Conservation (phyloP, 2,797 vertebrate species). For the Pseudochirops cupreus region DNA sequence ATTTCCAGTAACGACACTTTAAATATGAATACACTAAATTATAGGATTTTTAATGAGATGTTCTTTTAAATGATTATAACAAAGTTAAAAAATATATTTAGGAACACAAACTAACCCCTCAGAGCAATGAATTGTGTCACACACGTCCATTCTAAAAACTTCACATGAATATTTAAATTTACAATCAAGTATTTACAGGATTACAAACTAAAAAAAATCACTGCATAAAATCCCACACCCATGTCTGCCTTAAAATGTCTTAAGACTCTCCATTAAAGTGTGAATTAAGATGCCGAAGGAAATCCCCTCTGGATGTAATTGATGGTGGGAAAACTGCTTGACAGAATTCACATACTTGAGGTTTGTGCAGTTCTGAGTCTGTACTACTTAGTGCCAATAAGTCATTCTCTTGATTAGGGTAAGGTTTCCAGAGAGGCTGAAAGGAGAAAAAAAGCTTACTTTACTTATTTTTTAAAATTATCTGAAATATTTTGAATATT, state of each 20-base stretch:
- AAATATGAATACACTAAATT: slow-evolving; percentile 74
- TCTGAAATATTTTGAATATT: slow-evolving; percentile 52
- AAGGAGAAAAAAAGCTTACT: slow-evolving; percentile 80
- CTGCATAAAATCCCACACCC: slow-evolving; percentile 54
- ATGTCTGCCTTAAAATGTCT: slow-evolving; percentile 81
- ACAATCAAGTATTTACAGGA: slow-evolving; percentile 75
- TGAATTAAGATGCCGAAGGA: slow-evolving; percentile 97
- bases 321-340: slow-evolving; percentile 93
- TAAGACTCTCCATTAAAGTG: slow-evolving; percentile 93
- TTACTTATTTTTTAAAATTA: slow-evolving; percentile 75
- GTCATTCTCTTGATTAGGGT: slow-evolving; percentile 86
- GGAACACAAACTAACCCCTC: slow-evolving; percentile 70
- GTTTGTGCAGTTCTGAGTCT: slow-evolving; percentile 87
- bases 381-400: slow-evolving; percentile 84
- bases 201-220: slow-evolving; percentile 71
- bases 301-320: slow-evolving; percentile 87
- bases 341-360: slow-evolving; percentile 95
- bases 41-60: slow-evolving; percentile 67
- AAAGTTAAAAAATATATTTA: slow-evolving; percentile 72
- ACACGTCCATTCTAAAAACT: slow-evolving; percentile 71
- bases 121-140: slow-evolving; percentile 73
- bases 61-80: slow-evolving; percentile 75
- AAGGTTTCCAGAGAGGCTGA: slow-evolving; percentile 94
- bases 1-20: slow-evolving; percentile 65
- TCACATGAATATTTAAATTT: slow-evolving; percentile 74